These are phyloP conservation scores for Neria commutata DNA, from an alignment of 2,888 invertebrate genomes.

Conservation along the genomic window DNA sequence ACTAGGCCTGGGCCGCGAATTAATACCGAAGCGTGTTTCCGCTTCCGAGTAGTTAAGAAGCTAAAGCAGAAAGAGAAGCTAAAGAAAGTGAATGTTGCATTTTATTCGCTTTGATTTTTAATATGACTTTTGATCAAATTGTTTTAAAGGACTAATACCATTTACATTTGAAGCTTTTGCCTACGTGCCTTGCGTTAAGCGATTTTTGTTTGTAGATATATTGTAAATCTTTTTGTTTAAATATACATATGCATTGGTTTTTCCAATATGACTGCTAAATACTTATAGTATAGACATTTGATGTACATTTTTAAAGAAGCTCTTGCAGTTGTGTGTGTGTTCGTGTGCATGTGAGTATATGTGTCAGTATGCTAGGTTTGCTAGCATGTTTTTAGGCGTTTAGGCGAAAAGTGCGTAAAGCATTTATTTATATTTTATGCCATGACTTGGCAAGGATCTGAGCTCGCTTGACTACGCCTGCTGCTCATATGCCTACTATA, in stretches of 20 bases:
- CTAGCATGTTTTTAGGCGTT: not conserved
- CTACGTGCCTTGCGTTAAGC: not conserved
- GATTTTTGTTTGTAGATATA: not conserved
- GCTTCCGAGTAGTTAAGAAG: too few relatives aligned
- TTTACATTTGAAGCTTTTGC: not conserved
- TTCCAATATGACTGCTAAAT: too few relatives aligned
- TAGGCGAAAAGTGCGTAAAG: not conserved
- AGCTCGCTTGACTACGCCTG: too few relatives aligned
- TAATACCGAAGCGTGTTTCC: too few relatives aligned
- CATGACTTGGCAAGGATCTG: too few relatives aligned
- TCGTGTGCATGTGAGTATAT: too few relatives aligned
- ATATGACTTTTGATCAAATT: not conserved
- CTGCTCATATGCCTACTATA: not conserved
- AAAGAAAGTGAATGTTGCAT: not conserved
- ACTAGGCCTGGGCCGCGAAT: too few relatives aligned
- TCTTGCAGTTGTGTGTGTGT: not conserved
- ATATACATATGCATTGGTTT: not conserved
- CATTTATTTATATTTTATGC: too few relatives aligned
- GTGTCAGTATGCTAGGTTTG: not conserved
- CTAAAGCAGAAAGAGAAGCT: too few relatives aligned
- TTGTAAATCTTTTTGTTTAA: not conserved
- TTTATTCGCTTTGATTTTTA: not conserved
- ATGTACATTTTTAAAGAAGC: not conserved
- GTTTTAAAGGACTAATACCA: not conserved
- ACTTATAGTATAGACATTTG: too few relatives aligned